Evolutionary conservation across 2,888 invertebrate genomes (phyloP), one percentile per base, ranked within the genome.

Genomic region (Oeneis ivallda): DNA sequence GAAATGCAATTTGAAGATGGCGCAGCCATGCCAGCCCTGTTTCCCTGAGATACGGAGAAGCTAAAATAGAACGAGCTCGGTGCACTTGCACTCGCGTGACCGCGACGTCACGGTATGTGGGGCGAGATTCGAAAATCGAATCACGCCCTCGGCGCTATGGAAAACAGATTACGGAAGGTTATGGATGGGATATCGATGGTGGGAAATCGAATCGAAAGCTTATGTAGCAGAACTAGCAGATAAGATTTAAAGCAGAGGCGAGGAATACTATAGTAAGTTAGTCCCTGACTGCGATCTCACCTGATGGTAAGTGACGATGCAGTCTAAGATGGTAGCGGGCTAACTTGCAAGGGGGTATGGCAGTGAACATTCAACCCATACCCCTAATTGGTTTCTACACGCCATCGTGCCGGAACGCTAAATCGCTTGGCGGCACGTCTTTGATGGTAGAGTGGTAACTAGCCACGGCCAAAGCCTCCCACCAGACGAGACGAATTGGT

Each of bases 21-120:
- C 13, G 43, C 6, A 43, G 41, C 1, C 39, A 45, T 10, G 41
- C 10, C 65, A 67, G 52, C 72, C 66, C 62, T 71, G 62, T 58
- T 52, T 57, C 43, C 41, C 17, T 15, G 58, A 69, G 57, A 58
- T 61, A 64, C 19, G 50, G 26, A 59, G 32, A 43, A 47, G 53
- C 70, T 67, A 65, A 73, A 69, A 71, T 71, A 74, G 69, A 66
- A 26, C 59, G 34, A 47, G 47, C 62, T 56, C 64, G 53, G 69
- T 69, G 69, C 71, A 68, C 67, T 65, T 62, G 71, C 71, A 74
- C 72, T 68, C 60, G 45, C 49, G 64, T 69, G 66, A 71, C 68
- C 67, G 62, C 50, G 47, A 61, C 54, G 66, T 41, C 19, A 59
- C 45, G 34, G 45, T 19, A 60, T 43, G 34, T 58, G 39, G 49